Evolutionary conservation across 2,113 vertebrate genomes (phyloP), one percentile per base, ranked within the genome.

Genomic region (Falcunculus frontatus): DNA sequence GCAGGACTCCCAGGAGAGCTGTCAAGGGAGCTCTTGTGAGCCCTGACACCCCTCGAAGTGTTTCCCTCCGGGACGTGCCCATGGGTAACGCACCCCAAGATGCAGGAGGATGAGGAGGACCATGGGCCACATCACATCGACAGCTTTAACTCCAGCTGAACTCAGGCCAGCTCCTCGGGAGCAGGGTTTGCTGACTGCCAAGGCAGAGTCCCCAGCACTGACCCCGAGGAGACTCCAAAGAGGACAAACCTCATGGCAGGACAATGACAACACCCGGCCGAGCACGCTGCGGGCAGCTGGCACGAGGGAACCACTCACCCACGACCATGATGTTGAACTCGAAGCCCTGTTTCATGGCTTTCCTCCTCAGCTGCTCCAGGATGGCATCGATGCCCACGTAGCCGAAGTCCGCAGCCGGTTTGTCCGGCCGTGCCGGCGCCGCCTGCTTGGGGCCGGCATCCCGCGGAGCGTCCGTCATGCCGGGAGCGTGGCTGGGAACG

Each of bases 321-420:
- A 99, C 99, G 7, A 99, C 99, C 99, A 99, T 99, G 98, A 99
- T 99, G 98, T 99, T 99, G 97, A 99, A 98, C 97, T 99, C 99
- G 2, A 99, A 99, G 41, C 99, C 99, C 97, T 99, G 99, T 90
- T 99, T 99, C 99, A 99, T 99, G 90, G 99, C 99, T 97, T 99
- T 99, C 96, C 99, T 98, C 93, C 99, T 99, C 99, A 99, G 99
- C 98, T 99, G 99, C 95, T 99, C 99, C 96, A 99, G 98, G 97
- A 99, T 99, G 96, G 99, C 98, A 5, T 99, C 99, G 6, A 99
- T 99, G 76, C 99, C 99, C 97, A 99, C 99, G 0, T 99, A 99
- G 97, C 99, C 98, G 7, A 99, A 99, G 93, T 99, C 99, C 0
- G 70, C 96, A 0, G 97, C 94, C 6, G 98, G 97, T 85, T 99